Base-by-base conservation (phyloP, 2,113 vertebrate species). In the Hylia prasina region DNA sequence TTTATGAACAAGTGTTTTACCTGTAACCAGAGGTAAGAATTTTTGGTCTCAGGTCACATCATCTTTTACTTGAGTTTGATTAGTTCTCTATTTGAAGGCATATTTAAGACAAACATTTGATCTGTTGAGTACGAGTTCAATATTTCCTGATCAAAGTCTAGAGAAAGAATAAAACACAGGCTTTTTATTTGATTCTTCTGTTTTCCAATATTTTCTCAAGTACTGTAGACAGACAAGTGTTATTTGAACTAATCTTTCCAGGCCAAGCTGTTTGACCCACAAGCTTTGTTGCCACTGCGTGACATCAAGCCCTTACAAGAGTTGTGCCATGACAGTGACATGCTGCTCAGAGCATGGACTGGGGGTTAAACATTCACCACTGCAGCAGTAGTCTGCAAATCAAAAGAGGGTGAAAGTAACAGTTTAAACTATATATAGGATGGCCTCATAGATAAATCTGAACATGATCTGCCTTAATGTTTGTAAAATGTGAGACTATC, bases 81-180 rank as follows among this genome's bases (percentile, higher is more conserved):
- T 72, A 37, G 60, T 75, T 64, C 50, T 70, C n/a, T 66, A 3
- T 66, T 66, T 40, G 79, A 88, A 92, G 15, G 40, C 17, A 6
- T 75, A 64, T 71, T 69, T 72, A 92, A 85, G n/a, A 79, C 40
- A 89, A 87, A 89, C n/a, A 50, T 35, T 83, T 63, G 13, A 81
- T 75, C 50, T 79, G 53, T 20, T 45, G 33, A 79, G 28, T 54
- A 54, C 0, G 0, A 63, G 18, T 75, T 84, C 28, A 79, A 0
- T 60, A 78, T 54, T 85, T 89, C 77, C 53, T 60, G 44, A 53
- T 1, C 16, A 2, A 50, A 79, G 9, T 9, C 68, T 44, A 85
- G 27, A 30, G 28, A 75, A 80, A 66, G 61, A 79, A 90, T 27
- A 4, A 56, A 89, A 48, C 16, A 65, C 5, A 19, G 53, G 30